phyloP scores from a whole-genome alignment of 2,797 vertebrate species.

The Epinephelus coioides region DNA sequence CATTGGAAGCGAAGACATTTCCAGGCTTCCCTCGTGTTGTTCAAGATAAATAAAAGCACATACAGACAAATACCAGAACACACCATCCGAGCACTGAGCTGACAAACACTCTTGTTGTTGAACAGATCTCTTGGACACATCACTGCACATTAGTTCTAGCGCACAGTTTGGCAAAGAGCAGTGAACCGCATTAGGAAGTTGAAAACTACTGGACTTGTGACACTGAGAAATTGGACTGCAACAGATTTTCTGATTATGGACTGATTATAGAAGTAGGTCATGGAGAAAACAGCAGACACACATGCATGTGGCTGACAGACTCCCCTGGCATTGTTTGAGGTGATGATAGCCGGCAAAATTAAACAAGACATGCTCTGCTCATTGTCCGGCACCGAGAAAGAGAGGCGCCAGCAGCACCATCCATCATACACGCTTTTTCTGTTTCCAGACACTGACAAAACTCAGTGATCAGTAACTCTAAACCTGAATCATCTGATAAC shows the following conservation, averaged over 20 bases:
- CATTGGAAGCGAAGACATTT: not conserved
- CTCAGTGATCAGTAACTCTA: constrained; percentile 16
- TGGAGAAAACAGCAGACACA: constrained; percentile 51
- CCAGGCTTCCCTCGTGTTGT: constrained; percentile 32
- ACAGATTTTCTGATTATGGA: constrained; percentile 64
- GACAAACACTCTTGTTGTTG: constrained; percentile 28
- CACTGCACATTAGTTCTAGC: not conserved
- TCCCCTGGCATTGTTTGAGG: constrained; percentile 41
- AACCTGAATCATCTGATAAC: not conserved
- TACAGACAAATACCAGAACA: constrained; percentile 47
- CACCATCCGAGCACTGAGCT: not conserved
- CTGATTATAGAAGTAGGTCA: constrained; percentile 75
- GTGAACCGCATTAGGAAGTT: not conserved
- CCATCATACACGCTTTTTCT: constrained; percentile 47
- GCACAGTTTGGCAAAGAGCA: constrained; percentile 28
- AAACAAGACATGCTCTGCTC: constrained; percentile 69
- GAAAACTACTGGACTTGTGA: constrained; percentile 15
- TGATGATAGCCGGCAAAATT: constrained; percentile 43
- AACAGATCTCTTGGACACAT: constrained; percentile 31
- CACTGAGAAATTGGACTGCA: constrained; percentile 32
- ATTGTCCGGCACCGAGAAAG: constrained; percentile 37
- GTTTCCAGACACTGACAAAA: constrained; percentile 19
- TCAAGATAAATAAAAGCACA: constrained; percentile 31
- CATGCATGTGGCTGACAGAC: constrained; percentile 54
- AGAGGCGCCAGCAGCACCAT: constrained; percentile 42